Percentiles rank a stretch among this genome's conserved stretches.
These are phyloP conservation scores for Lithophane semibrunnea DNA, from an alignment of 2,888 invertebrate species.

Conservation along the genomic window DNA sequence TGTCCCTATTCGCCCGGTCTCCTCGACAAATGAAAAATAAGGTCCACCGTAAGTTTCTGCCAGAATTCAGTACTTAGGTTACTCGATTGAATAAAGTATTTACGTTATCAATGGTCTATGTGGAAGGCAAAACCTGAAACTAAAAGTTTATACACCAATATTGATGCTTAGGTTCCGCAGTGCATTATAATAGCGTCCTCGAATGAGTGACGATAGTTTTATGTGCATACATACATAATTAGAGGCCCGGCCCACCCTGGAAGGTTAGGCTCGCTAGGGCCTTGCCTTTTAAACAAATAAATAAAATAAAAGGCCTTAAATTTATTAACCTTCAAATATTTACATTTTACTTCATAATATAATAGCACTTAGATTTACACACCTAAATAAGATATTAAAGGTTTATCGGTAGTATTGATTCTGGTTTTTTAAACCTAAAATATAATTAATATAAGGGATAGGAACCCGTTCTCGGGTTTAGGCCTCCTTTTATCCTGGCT, in stretches of 20 bases:
- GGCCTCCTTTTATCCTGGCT: neutral
- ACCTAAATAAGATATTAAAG: neutral
- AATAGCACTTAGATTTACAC: neutral
- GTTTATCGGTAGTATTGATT: neutral
- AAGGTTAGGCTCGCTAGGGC: neutral
- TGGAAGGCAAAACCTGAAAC: neutral
- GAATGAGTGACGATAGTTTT: neutral
- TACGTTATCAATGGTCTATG: neutral
- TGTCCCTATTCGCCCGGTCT: constrained; percentile 46
- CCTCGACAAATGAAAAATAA: constrained; percentile 45
- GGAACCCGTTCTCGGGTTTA: too few species aligned
- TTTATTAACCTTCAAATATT: neutral
- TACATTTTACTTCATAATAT: neutral
- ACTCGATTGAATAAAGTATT: neutral
- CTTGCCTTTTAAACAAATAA: neutral
- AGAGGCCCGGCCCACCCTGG: neutral
- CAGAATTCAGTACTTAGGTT: neutral
- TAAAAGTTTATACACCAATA: neutral
- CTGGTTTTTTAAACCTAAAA: neutral
- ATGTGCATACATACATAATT: neutral
- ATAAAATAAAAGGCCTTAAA: neutral
- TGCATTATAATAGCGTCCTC: neutral
- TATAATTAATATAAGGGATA: neutral
- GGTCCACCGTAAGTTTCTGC: constrained; percentile 14
- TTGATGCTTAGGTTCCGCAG: neutral